Evolutionary conservation across 2,797 vertebrate species (phyloP).

Genomic region (Anisognathus igniventris): DNA sequence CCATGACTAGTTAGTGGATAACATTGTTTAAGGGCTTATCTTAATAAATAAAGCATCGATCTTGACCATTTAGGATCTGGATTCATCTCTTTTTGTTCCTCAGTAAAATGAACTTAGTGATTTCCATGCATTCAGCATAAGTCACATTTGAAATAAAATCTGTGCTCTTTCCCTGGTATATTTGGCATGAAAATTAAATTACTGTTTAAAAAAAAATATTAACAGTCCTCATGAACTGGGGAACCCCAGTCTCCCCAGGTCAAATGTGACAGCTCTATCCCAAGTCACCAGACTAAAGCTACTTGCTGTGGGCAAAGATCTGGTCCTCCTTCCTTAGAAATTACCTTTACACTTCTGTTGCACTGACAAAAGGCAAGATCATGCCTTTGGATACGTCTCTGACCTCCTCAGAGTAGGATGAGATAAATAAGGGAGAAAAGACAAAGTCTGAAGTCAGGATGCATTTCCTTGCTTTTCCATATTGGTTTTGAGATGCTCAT

Average conservation of each 20-base stretch:
- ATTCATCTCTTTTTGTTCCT: not conserved
- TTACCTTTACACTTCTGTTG: not conserved
- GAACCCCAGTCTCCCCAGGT: not conserved
- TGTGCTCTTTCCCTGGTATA: not conserved
- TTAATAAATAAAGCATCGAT: slow-evolving; percentile 32
- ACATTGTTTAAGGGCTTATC: slow-evolving; percentile 24
- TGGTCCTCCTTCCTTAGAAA: not conserved
- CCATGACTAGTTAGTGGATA: not conserved
- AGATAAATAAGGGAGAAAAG: not conserved
- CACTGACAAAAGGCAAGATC: not conserved
- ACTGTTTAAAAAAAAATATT: not conserved
- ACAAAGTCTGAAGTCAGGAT: not conserved
- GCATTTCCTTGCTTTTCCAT: not conserved
- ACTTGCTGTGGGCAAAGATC: not conserved
- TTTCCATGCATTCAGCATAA: not conserved
- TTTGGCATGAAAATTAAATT: not conserved
- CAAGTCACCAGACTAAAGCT: not conserved
- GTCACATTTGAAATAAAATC: not conserved
- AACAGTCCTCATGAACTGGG: not conserved
- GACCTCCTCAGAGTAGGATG: not conserved
- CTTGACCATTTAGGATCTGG: not conserved
- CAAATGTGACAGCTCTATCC: not conserved
- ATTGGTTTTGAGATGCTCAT: not conserved
- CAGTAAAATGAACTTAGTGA: not conserved
- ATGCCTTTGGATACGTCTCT: not conserved